Evolutionary conservation across 1,140 invertebrate genomes (phyloP), one percentile per base, ranked within the genome.

Genomic region (Apis florea): DNA sequence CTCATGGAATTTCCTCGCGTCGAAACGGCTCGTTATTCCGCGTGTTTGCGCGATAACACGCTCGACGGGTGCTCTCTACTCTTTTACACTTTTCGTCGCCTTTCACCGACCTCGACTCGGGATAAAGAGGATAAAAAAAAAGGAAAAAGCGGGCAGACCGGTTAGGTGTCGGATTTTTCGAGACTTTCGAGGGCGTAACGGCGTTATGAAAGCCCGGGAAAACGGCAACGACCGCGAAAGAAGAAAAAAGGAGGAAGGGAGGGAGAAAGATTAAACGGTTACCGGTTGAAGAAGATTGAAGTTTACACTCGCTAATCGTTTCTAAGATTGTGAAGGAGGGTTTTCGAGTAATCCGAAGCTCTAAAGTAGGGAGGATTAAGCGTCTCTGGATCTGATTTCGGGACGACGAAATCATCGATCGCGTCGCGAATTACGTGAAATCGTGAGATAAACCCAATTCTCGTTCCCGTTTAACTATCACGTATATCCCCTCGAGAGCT

Each of bases 11-110:
- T 17, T 24, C n/a, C 58, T 53, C 61, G 17, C 54, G 58, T 63
- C 31, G 24, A 10, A 83, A 88, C 86, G 84, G 84, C 85, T 89
- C 87, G 86, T 91, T 90, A 90, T 85, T 85, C 77, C 76, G 58
- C 72, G 63, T 77, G 86, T 83, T 87, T 88, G 82, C 84, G 72
- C 78, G 71, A 53, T 19, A 59, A 80, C 17, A 31, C 31, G 31
- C 31, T 31, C 31, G 31, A 31, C 31, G 31, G 49, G 6, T 24
- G 4, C 59, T 24, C 40, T 58, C 10, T 10, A 13, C 24, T 24
- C 31, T n/a, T n/a, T n/a, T 31, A 31, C n/a, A 8, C 51, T 17
- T 49, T 64, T 63, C 68, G 58, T 31, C 54, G 49, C 49, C 49
- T 79, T 79, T 73, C 78, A 73, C 73, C 51, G 31, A 12, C 51